Evolutionary conservation across 2,113 vertebrate species (phyloP), one percentile per base, ranked within the genome.

Genomic region (Ammodramus savannarum): DNA sequence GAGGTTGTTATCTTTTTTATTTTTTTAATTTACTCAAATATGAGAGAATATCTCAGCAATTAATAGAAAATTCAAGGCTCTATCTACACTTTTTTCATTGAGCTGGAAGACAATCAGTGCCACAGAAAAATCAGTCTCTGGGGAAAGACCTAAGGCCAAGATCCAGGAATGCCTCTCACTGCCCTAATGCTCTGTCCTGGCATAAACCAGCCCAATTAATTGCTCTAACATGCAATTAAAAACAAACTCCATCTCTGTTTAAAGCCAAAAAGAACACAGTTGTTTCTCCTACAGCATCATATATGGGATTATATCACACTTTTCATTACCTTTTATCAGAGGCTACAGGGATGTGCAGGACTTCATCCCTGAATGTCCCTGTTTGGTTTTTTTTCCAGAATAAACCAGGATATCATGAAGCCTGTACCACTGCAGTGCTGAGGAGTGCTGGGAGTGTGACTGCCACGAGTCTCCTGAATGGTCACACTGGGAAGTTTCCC

Each of bases 401-500:
- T 5, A 41, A 51, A 69, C 0, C 0, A 81, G 31, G 29, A 6
- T 38, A 22, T n/a, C 4, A 0, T 20, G 43, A 55, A 57, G 21
- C 6, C 39, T 41, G 49, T 29, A 41, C 4, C 31, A 51, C 7
- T 15, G 3, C 49, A 69, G 55, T 20, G 65, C 29, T 46, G 48
- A 46, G 65, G 39, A 69, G 34, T 39, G 39, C 34, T 78, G 65
- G 39, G 16, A 78, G 55, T 46, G 65, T 78, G 65, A 25, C 27
- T 59, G 62, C 54, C 54, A 19, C 3, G 22, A 68, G 38, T 8
- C 27, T 19, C 16, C 14, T 52, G 55, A 46, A 39, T 7, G n/a
- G 27, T 69, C 55, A 69, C 6, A n/a, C 46, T 23, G 54, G 54
- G 63, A 46, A 52, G 18, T 38, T 54, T 27, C 63, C 55, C 63